Base-by-base conservation (phyloP, 2,888 invertebrate genomes). In the Lydus trimaculatus region DNA sequence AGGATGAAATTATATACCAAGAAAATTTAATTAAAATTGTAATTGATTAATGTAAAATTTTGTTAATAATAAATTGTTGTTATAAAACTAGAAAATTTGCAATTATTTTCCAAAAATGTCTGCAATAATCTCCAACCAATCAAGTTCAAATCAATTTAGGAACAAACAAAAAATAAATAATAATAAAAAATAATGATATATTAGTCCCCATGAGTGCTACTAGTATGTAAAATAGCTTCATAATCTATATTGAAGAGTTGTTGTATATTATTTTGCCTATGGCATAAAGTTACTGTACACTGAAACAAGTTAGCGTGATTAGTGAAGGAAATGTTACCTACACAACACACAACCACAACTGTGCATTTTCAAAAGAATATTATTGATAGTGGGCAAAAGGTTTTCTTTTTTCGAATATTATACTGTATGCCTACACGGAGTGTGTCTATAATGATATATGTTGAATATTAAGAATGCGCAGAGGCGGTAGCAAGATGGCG, bases 391-490 rank as follows among this genome's bases (percentile, higher is more conserved):
- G 80, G 79, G 9, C 78, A 79, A 76, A 76, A 76, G 77, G 75
- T 74, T 52, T 52, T 23, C 23, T 6, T 48, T 20, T 4, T 52
- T 73, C 70, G 75, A 74, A 82, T 81, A 81, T 81, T 82, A n/a
- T n/a, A 82, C 43, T 13, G 79, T 80, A 78, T 77, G 77, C 82
- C 82, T 81, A 82, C 81, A 80, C 83, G 79, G 76, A 82, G 80
- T 82, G 86, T 87, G 73, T 87, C 87, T 82, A 81, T 88, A 82
- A 82, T 88, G 85, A 87, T 87, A 83, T 82, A 85, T 79, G 77
- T 73, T 72, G 72, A 75, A 74, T 74, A 78, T 78, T 81, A 81
- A 81, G 81, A 80, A 82, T 81, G 80, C 79, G 80, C 81, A 82
- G 82, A 82, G 82, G 82, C 81, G 82, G 83, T 80, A 76, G 80